Conservation (phyloP, 1,140 invertebrate genomes). For the Phenacoccus solenopsis region DNA sequence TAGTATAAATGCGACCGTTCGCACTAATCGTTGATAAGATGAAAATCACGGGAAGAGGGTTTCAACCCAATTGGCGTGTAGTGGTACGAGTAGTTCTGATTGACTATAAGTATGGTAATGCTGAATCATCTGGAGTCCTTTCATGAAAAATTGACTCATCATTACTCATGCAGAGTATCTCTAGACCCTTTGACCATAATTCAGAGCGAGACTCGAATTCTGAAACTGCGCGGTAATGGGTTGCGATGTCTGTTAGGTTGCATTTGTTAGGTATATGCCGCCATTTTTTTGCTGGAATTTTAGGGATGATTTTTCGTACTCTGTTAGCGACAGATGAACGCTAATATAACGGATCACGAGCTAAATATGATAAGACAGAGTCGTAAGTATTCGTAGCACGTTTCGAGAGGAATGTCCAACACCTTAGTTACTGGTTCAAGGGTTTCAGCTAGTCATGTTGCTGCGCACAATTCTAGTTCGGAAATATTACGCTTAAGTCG, state of each 20-base stretch:
- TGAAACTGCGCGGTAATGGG: slow-evolving; percentile 27
- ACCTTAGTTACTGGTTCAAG: neutral
- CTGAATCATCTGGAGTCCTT: too few relatives aligned
- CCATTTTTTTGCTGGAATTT: slow-evolving; percentile 24
- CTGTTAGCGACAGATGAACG: slow-evolving; percentile 34
- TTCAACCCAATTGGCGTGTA: too few relatives aligned
- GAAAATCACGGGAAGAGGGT: too few relatives aligned
- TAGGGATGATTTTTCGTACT: slow-evolving; percentile 30
- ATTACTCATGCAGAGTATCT: too few relatives aligned
- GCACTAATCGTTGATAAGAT: too few relatives aligned
- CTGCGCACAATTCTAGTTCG: slow-evolving; percentile 31
- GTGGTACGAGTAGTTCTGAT: too few relatives aligned
- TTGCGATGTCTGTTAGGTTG: slow-evolving; percentile 36
- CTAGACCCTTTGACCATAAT: slow-evolving; percentile 24
- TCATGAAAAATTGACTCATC: too few relatives aligned
- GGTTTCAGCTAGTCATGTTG: slow-evolving; percentile 27
- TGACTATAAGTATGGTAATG: too few relatives aligned
- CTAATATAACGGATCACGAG: slow-evolving; percentile 25
- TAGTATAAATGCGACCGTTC: too few relatives aligned
- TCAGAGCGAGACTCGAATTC: slow-evolving; percentile 1
- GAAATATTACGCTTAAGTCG: slow-evolving; percentile 29
- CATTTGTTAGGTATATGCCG: slow-evolving; percentile 30
- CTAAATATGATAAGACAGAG: slow-evolving; percentile 33
- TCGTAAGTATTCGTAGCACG: slow-evolving; percentile 19
- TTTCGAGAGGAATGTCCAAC: slow-evolving; percentile 16